Percentiles rank a stretch among this genome's conserved stretches.
These are phyloP conservation scores for Bombyx huttoni DNA, from an alignment of 2,888 invertebrate genomes.

Conservation along the genomic window DNA sequence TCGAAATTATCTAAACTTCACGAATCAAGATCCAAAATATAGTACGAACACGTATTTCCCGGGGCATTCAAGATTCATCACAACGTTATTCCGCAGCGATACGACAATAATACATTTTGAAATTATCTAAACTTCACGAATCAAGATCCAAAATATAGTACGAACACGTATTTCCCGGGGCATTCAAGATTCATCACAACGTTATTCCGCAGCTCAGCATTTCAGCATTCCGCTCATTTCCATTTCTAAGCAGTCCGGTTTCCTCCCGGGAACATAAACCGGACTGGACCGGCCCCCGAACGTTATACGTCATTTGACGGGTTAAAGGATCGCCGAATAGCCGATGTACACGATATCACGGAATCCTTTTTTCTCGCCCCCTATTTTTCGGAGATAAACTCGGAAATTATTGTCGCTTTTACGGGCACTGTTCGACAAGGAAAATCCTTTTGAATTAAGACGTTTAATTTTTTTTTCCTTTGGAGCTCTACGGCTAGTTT, in stretches of 20 bases:
- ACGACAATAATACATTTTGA: no score
- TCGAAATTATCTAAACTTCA: no score
- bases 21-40: no score
- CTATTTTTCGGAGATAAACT: conserved; percentile 1
- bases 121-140: no score
- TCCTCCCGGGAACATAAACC: conserved; percentile 8
- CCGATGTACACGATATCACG: conserved; percentile 4
- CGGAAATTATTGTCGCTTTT: conserved; percentile 12
- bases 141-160: neutral
- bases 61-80: neutral
- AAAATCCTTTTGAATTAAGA: neutral
- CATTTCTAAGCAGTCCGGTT: conserved; percentile 8
- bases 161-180: neutral
- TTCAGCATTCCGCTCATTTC: conserved; percentile 4
- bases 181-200: neutral
- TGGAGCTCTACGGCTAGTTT: neutral
- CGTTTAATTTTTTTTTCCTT: neutral
- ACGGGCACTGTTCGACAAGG: neutral
- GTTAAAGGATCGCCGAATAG: conserved; percentile 8
- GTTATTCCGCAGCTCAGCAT: neutral
- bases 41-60: neutral
- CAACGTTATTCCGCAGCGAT: neutral
- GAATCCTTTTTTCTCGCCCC: conserved; percentile 2
- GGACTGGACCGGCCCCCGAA: conserved; percentile 2
- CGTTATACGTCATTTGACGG: conserved; percentile 20